These are phyloP conservation scores for Tylochromis polylepis DNA, from an alignment of 2,113 vertebrate species.

Conservation along the genomic window DNA sequence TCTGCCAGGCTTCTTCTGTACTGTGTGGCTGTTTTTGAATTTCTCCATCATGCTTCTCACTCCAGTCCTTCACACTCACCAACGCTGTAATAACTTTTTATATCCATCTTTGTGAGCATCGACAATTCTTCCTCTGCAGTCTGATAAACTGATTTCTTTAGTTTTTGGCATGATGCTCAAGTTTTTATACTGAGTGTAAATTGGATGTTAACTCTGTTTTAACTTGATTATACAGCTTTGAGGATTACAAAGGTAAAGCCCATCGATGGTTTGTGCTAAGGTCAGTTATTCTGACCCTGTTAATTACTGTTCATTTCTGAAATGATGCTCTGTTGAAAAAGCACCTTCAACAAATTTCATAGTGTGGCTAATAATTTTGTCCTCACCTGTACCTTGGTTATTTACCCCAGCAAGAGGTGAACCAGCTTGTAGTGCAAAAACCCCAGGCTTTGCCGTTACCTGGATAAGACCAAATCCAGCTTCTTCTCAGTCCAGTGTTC, in stretches of 20 bases:
- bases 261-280: not conserved
- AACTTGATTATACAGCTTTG: not conserved
- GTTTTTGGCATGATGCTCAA: not conserved
- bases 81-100: not conserved
- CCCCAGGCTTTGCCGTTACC: fast-evolving
- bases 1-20: not conserved
- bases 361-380: not conserved
- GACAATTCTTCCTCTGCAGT: not conserved
- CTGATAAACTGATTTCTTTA: not conserved
- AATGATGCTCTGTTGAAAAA: not conserved
- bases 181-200: not conserved
- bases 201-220: not conserved
- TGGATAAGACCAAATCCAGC: not conserved
- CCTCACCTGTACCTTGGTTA: not conserved
- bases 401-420: not conserved
- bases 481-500: not conserved
- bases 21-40: not conserved
- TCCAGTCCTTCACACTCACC: not conserved
- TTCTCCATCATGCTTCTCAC: not conserved
- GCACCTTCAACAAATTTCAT: not conserved
- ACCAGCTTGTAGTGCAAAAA: not conserved
- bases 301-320: not conserved
- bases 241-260: not conserved
- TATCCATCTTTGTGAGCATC: not conserved
- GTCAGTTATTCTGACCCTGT: too few relatives aligned